phyloP scores from a whole-genome alignment of 2,113 vertebrate species.

The Pluvianellus socialis region DNA sequence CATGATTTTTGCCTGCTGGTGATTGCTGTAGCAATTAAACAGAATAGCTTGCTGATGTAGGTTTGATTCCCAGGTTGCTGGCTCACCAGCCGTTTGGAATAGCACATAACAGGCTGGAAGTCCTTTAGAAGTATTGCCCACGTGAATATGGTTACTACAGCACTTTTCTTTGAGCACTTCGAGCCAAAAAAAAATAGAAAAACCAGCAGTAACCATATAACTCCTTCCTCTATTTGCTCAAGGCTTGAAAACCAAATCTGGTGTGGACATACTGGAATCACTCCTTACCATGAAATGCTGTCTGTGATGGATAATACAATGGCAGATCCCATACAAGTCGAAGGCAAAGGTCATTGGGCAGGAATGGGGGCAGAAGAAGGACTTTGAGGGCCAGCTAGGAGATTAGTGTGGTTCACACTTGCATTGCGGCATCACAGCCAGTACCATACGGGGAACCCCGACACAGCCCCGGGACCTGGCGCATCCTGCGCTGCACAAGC shows the following conservation, averaged over 20 bases:
- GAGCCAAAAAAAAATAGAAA: not conserved
- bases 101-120: not conserved
- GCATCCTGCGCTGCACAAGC: too few species aligned
- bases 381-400: not conserved
- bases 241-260: not conserved
- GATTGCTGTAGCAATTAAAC: not conserved
- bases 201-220: not conserved
- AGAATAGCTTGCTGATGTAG: not conserved
- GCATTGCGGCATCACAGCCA: not conserved
- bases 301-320: not conserved
- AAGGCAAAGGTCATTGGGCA: not conserved
- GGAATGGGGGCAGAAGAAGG: not conserved
- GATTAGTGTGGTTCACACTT: not conserved
- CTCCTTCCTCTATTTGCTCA: not conserved
- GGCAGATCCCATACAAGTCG: accelerated
- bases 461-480: not conserved
- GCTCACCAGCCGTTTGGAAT: not conserved
- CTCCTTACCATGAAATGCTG: not conserved
- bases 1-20: not conserved
- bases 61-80: not conserved
- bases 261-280: not conserved
- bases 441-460: not conserved
- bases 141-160: not conserved
- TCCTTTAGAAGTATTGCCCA: not conserved
- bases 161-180: not conserved